Conservation (phyloP, 2,888 invertebrate species). For the Spisula subtruncata region DNA sequence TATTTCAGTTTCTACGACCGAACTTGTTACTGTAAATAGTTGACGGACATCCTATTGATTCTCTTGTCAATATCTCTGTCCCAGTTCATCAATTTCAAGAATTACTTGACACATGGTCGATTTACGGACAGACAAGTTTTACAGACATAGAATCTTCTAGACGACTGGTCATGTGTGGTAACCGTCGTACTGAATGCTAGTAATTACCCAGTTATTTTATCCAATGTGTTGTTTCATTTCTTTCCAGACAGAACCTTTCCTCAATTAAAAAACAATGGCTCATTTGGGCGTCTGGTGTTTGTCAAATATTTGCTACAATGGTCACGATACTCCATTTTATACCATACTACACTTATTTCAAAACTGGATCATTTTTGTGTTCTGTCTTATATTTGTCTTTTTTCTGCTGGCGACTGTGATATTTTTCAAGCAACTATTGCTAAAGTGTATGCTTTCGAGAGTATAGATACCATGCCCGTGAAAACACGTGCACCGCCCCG, state of each 20-base stretch:
- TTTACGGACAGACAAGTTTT: not conserved
- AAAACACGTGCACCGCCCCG: not conserved
- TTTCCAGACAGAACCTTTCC: too few species aligned
- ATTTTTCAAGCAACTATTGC: conserved; percentile 84
- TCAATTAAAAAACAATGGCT: too few species aligned
- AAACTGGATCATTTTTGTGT: not conserved
- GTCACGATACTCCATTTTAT: not conserved
- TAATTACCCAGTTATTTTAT: too few species aligned
- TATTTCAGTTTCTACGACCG: too few species aligned
- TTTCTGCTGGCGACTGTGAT: conserved; percentile 82
- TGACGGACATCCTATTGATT: not conserved
- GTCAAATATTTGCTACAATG: not conserved
- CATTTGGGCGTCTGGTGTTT: not conserved
- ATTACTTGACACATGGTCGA: not conserved
- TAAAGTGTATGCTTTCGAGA: conserved; percentile 83
- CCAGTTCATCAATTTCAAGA: not conserved
- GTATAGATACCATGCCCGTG: conserved; percentile 17
- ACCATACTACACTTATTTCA: not conserved
- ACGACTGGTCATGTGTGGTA: too few species aligned
- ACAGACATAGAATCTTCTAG: too few species aligned
- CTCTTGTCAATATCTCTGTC: not conserved
- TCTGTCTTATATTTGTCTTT: conserved; percentile 66
- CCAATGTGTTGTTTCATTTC: too few species aligned
- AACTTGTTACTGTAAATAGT: not conserved
- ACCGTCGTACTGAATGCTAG: too few species aligned